Conservation (phyloP, 2,113 vertebrate species). For the Limnothrissa miodon region DNA sequence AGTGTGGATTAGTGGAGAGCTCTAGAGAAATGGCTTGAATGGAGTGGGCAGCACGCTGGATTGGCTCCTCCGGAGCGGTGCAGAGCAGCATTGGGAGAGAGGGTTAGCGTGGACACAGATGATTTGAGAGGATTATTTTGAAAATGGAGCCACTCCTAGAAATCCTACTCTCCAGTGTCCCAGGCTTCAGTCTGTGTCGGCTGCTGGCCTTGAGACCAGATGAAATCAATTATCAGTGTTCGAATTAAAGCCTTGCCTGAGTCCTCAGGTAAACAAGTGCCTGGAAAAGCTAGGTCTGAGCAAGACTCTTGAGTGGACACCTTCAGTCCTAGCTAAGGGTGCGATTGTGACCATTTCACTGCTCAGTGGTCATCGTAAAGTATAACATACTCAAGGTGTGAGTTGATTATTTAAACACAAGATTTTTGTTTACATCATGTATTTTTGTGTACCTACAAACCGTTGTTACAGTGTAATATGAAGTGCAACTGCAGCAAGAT, state of each 20-base stretch:
- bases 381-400: too few relatives aligned
- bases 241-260: conserved; percentile 28
- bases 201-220: conserved; percentile 18
- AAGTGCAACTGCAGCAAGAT: too few relatives aligned
- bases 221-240: conserved; percentile 53
- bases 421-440: background rate
- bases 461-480: too few relatives aligned
- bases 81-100: background rate
- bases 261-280: background rate
- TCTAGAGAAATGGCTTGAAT: conserved; percentile 37
- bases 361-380: background rate
- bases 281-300: background rate
- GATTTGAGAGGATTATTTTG: conserved; percentile 47
- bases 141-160: conserved; percentile 46
- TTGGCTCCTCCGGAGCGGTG: conserved; percentile 22
- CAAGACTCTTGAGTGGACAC: background rate
- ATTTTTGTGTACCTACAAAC: background rate
- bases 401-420: background rate
- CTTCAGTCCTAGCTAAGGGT: background rate
- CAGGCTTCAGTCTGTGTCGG: conserved; percentile 21
- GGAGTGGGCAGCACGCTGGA: conserved; percentile 23
- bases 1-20: conserved; percentile 30
- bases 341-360: background rate
- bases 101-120: conserved; percentile 17
- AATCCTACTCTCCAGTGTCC: conserved; percentile 37